Percentiles rank a stretch among this genome's conserved stretches.
Conservation (phyloP, 2,797 vertebrate genomes). For the Sarcophilus harrisii region DNA sequence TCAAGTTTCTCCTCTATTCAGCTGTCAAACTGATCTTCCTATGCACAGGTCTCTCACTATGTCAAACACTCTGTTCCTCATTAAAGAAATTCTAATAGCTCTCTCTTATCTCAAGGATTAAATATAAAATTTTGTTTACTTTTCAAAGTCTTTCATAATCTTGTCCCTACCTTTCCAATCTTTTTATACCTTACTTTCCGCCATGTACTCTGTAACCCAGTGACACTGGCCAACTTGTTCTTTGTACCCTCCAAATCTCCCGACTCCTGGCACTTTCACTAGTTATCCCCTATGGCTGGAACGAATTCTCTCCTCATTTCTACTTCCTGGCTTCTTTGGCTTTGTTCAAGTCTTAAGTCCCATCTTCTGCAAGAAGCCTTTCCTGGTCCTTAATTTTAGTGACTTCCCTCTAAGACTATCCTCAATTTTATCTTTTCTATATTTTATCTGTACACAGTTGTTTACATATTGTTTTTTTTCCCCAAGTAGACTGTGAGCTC, state of each 20-base stretch:
- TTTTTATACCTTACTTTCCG: background rate
- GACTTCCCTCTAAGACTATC: background rate
- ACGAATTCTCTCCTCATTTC: background rate
- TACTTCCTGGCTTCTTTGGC: background rate
- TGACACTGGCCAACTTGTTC: background rate
- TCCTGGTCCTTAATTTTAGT: background rate
- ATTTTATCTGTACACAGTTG: background rate
- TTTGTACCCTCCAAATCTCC: background rate
- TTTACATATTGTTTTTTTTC: background rate
- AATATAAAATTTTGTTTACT: background rate
- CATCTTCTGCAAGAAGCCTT: background rate
- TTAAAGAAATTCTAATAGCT: background rate
- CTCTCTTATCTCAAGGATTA: background rate
- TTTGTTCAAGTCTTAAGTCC: background rate
- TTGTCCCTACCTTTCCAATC: background rate
- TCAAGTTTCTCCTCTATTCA: background rate
- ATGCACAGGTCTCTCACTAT: background rate
- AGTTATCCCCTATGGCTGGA: background rate
- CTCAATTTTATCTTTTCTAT: background rate
- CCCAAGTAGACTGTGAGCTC: background rate
- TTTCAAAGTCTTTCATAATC: background rate
- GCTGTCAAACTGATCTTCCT: background rate
- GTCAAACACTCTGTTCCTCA: background rate
- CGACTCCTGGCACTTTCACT: background rate
- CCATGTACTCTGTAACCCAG: background rate